phyloP scores from a whole-genome alignment of 1,140 invertebrate genomes.

The Galleria mellonella region DNA sequence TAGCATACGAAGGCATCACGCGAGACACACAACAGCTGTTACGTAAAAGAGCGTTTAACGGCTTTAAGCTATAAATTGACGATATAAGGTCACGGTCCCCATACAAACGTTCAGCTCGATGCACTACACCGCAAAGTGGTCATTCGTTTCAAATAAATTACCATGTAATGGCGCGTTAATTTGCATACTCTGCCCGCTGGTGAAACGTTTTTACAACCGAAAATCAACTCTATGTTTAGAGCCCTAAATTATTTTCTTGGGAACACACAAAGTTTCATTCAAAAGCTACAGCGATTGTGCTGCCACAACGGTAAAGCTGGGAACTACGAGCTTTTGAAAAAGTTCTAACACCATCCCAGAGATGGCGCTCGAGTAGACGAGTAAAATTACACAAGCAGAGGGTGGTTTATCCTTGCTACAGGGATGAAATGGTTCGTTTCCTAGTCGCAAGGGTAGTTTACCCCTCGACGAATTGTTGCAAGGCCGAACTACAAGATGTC shows the following conservation, averaged over 20 bases:
- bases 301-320: conserved; percentile 27
- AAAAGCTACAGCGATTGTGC: conserved; percentile 47
- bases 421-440: conserved; percentile 27
- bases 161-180: conserved; percentile 73
- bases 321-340: conserved; percentile 50
- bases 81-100: conserved; percentile 74
- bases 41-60: conserved; percentile 66
- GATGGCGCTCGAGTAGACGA: conserved; percentile 43
- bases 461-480: conserved; percentile 11
- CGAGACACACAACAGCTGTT: conserved; percentile 61
- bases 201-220: conserved; percentile 31
- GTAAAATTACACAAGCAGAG: conserved; percentile 21
- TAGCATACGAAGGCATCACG: conserved; percentile 51
- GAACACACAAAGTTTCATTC: conserved; percentile 41
- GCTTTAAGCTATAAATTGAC: conserved; percentile 70
- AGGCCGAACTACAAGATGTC: conserved; percentile 36
- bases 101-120: conserved; percentile 72
- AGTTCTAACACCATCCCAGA: conserved; percentile 54
- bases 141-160: conserved; percentile 76
- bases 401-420: conserved; percentile 19
- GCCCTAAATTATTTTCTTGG: conserved; percentile 29
- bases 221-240: conserved; percentile 42
- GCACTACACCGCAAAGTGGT: conserved; percentile 73
- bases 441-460: conserved; percentile 26
- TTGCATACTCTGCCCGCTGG: conserved; percentile 67